Base-by-base conservation (phyloP, 2,888 invertebrate species). In the Alloplasta piceator region DNA sequence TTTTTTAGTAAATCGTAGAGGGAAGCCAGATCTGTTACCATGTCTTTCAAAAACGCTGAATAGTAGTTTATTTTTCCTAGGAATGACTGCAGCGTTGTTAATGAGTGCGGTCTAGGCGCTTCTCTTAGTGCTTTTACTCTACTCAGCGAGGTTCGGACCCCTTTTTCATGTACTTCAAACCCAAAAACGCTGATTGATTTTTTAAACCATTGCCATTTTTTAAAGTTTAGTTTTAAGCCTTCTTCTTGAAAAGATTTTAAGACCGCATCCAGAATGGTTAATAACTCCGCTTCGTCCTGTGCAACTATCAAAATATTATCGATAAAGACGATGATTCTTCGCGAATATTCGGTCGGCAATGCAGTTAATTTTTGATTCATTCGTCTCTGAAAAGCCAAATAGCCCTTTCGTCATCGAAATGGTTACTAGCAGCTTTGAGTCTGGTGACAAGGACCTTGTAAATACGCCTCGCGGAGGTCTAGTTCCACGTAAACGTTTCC, bases 151-250 rank as follows among this genome's bases (percentile, higher is more conserved):
- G 14, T 58, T 4, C 39, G 70, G n/a, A 71, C 60, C 48, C 60
- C 70, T 48, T 71, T 16, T 46, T 26, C n/a, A 46, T 71, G 39
- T 4, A 71, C 16, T 60, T 10, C 39, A 16, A 50, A 71, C 0
- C 70, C 70, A 7, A 71, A 50, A 6, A 60, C 38, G 7, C 12
- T 16, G 7, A 60, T 60, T 26, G 38, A 12, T 71, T 60, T 60
- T 60, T 50, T 2, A n/a, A 72, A 72, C 43, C 52, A 63, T 63
- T 72, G 43, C 6, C 63, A 72, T 63, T 72, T 72, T 43, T 60
- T 9, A 14, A 71, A 38, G 14, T 60, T 48, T 36, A 64, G 5
- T 64, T 64, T 64, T 16, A 64, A 36, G 4, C 66, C 52, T 52
- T 52, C 16, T 50, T 70, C 38, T 7, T 70, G n/a, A 36, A 58